phyloP scores from a whole-genome alignment of 1,140 invertebrate species.

The Calycopis cecrops region DNA sequence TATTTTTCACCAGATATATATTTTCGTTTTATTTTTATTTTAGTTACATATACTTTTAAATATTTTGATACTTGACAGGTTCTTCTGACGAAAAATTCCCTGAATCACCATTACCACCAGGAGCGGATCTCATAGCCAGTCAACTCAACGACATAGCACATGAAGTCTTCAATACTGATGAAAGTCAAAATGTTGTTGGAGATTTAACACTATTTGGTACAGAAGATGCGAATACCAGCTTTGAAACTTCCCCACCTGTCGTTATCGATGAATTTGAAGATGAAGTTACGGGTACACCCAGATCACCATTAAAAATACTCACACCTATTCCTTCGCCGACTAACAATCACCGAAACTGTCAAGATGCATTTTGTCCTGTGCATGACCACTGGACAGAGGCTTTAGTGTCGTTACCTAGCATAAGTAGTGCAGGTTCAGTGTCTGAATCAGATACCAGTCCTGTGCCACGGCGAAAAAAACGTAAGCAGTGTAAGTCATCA shows the following conservation, averaged over 20 bases:
- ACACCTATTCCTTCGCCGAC: conserved; percentile 13
- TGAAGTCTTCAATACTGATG: background rate
- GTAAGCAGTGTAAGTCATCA: conserved; percentile 10
- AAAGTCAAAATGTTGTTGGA: too few species aligned
- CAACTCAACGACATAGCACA: background rate
- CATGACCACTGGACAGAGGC: conserved; percentile 12
- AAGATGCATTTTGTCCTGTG: too few species aligned
- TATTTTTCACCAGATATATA: background rate
- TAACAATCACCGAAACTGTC: conserved; percentile 9
- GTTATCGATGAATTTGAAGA: conserved; percentile 7
- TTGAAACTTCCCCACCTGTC: conserved; percentile 5
- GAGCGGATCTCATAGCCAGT: conserved; percentile 6
- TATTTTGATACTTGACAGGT: conserved; percentile 10
- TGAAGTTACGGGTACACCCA: background rate
- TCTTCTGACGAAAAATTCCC: conserved; percentile 13
- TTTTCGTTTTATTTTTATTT: conserved; percentile 12
- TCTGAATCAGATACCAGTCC: conserved; percentile 8
- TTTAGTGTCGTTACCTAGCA: background rate
- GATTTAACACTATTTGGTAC: background rate
- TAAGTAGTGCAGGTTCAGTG: background rate
- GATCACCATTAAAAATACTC: conserved; percentile 9
- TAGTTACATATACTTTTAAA: too few species aligned
- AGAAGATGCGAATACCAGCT: conserved; percentile 1
- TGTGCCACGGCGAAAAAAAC: conserved; percentile 12
- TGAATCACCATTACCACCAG: conserved; percentile 10